Evolutionary conservation across 2,888 invertebrate genomes (phyloP), one percentile per base, ranked within the genome.

Genomic region (Bellardia pandia): DNA sequence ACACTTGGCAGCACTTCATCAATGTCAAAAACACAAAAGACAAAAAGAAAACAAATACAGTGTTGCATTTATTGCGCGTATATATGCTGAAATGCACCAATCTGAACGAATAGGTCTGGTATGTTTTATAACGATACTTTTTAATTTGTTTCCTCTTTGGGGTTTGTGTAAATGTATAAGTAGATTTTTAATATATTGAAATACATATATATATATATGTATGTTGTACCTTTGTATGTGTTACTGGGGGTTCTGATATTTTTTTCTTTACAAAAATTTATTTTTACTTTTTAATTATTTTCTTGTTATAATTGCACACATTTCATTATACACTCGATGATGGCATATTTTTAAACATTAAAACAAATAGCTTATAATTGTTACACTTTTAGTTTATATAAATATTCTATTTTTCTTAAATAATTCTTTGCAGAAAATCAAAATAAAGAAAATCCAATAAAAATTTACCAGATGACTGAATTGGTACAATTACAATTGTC

Each of bases 381-480:
- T 62, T 75, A 45, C 45, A 79, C 79, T 42, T 76, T 23, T 37
- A 53, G 33, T 75, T 71, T 33, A 71, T 81, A 60, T 56, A 58
- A 66, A 53, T 42, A 40, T 58, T 58, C 53, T 14, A 16, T 23
- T 72, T 82, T 51, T 62, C 66, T 64, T 56, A 64, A 83, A 62
- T 42, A 37, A 62, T 75, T 85, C 69, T 75, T 7, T 16, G 66
- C 62, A 85, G 75, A 85, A 85, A 62, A 85, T 75, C 85, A 85
- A 85, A 85, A 85, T 85, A 85, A 75, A 85, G 85, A 62, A 79
- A 85, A 75, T 85, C 30, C 75, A 75, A 85, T 85, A 79, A 75
- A 85, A 85, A 74, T 74, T 74, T 79, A 68, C 85, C 69, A 85
- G 85, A 79, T 85, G 84, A 84, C 78, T 78, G 72, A 58, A 51